These are phyloP conservation scores for Bugula neritina DNA, from an alignment of 2,888 invertebrate species.

Conservation along the genomic window DNA sequence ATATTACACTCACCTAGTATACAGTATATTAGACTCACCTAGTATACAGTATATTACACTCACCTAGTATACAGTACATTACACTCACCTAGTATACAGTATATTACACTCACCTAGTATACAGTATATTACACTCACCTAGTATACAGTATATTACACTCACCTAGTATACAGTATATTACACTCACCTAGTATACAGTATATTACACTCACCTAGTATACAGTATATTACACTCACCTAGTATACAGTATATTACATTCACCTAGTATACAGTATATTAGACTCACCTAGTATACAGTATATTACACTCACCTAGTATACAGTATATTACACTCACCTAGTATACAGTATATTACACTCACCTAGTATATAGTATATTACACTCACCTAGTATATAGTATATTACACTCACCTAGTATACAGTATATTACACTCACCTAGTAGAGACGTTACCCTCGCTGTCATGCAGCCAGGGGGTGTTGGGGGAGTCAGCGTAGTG, in stretches of 20 bases:
- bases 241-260: not conserved
- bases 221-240: not conserved
- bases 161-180: not conserved
- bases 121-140: not conserved
- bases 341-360: not conserved
- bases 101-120: not conserved
- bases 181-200: not conserved
- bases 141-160: not conserved
- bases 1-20: not conserved
- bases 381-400: not conserved
- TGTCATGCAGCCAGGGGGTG: not conserved
- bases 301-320: not conserved
- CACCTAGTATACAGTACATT: not conserved
- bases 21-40: not conserved
- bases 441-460: not conserved
- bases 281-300: not conserved
- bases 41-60: not conserved
- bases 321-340: not conserved
- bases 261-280: not conserved
- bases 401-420: not conserved
- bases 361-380: not conserved
- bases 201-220: not conserved
- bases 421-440: not conserved
- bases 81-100: not conserved
- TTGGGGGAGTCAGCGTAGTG: constrained; percentile 47